Evolutionary conservation across 2,888 invertebrate genomes (phyloP), one percentile per base, ranked within the genome.

Genomic region (Lasioglossum oenotherae): DNA sequence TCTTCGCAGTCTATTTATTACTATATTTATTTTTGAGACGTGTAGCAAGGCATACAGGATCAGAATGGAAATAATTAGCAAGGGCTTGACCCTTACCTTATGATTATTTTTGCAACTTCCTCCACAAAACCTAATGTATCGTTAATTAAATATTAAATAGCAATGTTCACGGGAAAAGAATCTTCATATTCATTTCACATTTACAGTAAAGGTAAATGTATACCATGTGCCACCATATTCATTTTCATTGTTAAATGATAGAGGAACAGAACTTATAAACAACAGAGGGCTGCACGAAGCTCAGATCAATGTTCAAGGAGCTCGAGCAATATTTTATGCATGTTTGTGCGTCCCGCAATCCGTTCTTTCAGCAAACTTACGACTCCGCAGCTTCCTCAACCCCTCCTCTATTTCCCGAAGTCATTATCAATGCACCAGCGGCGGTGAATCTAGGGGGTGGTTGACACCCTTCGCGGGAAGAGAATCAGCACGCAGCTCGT

Each of bases 401-500:
- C 31, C 19, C 67, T 31, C 19, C 35, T 16, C 31, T 31, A 31
- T 67, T 67, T 35, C 67, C 67, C 67, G 67, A 35, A 67, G 31
- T 67, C 67, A 35, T 67, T 67, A 67, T 35, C 35, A 67, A 67
- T 67, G 67, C 67, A 67, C 35, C 23, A 19, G 19, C 35, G 67
- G 67, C 35, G 67, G 67, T 35, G 35, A 35, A 31, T 31, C 35
- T 19, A 16, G 14, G 31, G 31, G 16, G 60, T n/a, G 38, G 64
- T 38, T 27, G 27, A 81, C 60, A 75, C 60, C 75, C 38, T 23
- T 38, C 16, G 23, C 14, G 31, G 35, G 41, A 23, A 3, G 27
- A 57, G 27, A 31, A 60, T 73, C 31, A 23, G 73, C 27, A 46
- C 35, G 60, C 60, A 35, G 79, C 73, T 73, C 75, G 80, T 69